A percentile compares a stretch with the other conserved stretches of the same genome.
Conservation (phyloP, 2,113 vertebrate species). For the Mus spicilegus region DNA sequence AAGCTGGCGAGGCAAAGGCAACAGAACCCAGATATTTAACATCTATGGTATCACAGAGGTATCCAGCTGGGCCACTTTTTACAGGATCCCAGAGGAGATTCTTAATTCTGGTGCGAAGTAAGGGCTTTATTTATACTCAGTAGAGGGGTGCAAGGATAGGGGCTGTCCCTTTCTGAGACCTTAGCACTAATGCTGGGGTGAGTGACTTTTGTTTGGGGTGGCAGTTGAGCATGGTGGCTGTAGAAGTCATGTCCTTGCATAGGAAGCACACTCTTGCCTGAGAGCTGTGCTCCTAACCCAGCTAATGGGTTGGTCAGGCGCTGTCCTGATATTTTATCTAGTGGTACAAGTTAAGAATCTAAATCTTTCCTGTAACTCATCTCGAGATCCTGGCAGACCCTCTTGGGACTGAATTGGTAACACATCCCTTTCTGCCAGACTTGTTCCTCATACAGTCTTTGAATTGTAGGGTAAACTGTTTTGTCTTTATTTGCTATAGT, state of each 20-base stretch:
- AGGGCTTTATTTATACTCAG: slow-evolving; percentile 49
- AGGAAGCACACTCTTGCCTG: background rate
- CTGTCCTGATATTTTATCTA: background rate
- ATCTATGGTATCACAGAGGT: slow-evolving; percentile 98
- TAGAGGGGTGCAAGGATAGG: background rate
- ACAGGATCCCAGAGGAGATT: slow-evolving; percentile 89
- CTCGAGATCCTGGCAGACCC: background rate
- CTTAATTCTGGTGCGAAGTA: slow-evolving; percentile 83
- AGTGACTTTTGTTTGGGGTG: background rate
- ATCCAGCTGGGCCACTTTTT: slow-evolving; percentile 96
- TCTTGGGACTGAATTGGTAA: slow-evolving; percentile 31
- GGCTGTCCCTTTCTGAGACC: background rate
- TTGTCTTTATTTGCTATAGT: slow-evolving; percentile 30
- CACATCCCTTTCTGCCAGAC: background rate
- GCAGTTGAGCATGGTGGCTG: background rate
- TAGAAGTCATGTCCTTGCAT: background rate
- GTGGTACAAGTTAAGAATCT: background rate
- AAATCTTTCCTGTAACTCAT: slow-evolving; percentile 30
- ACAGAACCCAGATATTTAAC: slow-evolving; percentile 94
- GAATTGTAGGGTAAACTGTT: background rate
- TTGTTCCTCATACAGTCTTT: slow-evolving; percentile 36
- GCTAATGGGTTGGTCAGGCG: too few relatives aligned
- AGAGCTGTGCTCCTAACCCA: background rate
- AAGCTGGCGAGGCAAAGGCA: slow-evolving; percentile 92
- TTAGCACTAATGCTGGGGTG: background rate